Evolutionary conservation across 1,140 invertebrate genomes (phyloP), one percentile per base, ranked within the genome.

Genomic region (Nasonia vitripennis): DNA sequence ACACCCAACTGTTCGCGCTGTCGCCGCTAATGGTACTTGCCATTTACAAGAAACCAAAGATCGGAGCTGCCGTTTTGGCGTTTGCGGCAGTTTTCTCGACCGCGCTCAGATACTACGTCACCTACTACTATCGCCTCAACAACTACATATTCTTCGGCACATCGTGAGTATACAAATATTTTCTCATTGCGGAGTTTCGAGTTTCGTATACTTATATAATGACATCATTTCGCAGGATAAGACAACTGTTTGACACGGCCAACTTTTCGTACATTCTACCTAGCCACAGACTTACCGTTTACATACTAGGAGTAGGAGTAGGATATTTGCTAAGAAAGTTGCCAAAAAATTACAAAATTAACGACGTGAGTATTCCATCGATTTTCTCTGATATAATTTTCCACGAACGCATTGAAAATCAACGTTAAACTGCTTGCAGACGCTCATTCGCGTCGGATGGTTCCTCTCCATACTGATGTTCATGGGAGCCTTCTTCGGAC

Each of bases 1-100:
- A 98, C 89, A 97, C 96, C 82, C 97, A 98, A 92, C 93, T 98
- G 17, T 98, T 97, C 89, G 90, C 95, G 0, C 88, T 96, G 5
- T 95, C 96, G 0, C 96, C 97, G 0, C 79, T 97, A 1, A 92
- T 98, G 86, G 93, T 97, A 2, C 92, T 95, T 23, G 90, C 94
- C 0, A 87, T 97, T 5, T 96, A 95, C 94, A 95, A 94, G 86
- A 96, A 92, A 92, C 95, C 94, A 23, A 95, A 92, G 78, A 88
- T 94, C 27, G 96, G 96, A 45, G 88, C 94, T 45, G 73, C 93
- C 2, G 83, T 94, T 14, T 90, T 96, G 0, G 68, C 90, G 1
- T 68, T 89, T 1, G 88, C 95, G 7, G 96, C 95, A 1, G 84
- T 92, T 5, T 88, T 94, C 41, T 97, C 96, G 4, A 96, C 96